A percentile compares a stretch with the other conserved stretches of the same genome.
phyloP scores from a whole-genome alignment of 2,888 invertebrate genomes.

The Drosophila cyrtoloma region DNA sequence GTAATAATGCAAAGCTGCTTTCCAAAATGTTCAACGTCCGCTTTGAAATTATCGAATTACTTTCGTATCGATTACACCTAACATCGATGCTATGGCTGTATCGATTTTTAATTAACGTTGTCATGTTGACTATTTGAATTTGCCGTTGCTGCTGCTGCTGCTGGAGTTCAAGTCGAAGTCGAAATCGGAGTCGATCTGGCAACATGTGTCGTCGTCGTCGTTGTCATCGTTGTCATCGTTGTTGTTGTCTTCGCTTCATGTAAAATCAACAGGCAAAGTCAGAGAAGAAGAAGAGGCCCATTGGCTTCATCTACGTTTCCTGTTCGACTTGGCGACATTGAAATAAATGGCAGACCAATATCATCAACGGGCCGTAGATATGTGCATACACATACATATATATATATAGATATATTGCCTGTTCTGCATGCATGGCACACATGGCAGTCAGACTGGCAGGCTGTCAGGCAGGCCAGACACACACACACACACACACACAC shows the following conservation, averaged over 20 bases:
- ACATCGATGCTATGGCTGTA: conserved; percentile 14
- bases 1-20: conserved; percentile 7
- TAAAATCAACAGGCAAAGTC: conserved; percentile 25
- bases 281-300: conserved; percentile 7
- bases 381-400: too few relatives aligned
- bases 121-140: conserved; percentile 44
- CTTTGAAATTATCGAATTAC: conserved; percentile 25
- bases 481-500: conserved; percentile 19
- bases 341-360: conserved; percentile 66
- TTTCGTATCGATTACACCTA: conserved; percentile 41
- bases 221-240: not conserved
- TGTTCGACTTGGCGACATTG: conserved; percentile 62
- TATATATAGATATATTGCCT: conserved; percentile 16
- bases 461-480: conserved; percentile 48
- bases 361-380: conserved; percentile 23
- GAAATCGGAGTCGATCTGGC: conserved; percentile 29
- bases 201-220: conserved; percentile 54
- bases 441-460: conserved; percentile 31
- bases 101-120: conserved; percentile 41
- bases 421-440: conserved; percentile 66
- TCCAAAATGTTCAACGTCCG: conserved; percentile 14
- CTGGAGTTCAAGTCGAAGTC: not conserved
- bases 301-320: conserved; percentile 69
- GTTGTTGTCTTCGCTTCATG: conserved; percentile 34
- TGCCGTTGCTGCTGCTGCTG: conserved; percentile 18